Base-by-base conservation (phyloP, 2,113 vertebrate species). In the Leucopsar rothschildi region DNA sequence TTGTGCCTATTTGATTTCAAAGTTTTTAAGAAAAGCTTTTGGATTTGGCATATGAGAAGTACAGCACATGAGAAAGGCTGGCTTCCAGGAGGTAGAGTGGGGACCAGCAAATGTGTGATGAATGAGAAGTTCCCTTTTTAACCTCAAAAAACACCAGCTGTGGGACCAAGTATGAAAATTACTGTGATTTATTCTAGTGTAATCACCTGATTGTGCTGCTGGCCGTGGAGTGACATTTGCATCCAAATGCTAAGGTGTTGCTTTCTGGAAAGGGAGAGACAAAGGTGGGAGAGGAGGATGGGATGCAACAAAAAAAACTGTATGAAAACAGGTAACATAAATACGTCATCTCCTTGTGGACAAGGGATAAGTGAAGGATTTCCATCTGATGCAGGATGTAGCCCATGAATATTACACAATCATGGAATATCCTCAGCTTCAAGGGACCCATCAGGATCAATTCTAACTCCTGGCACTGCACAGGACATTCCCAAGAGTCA, bases 111-210 rank as follows among this genome's bases (percentile, higher is more conserved):
- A 61, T 44, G 21, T 68, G 18, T 73, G 23, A 83, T 69, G 15
- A 21, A 27, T 85, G 71, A 73, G 15, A 96, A 95, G 81, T 87
- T 95, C 63, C 42, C 66, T 85, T 91, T 80, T 78, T 64, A 86
- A 93, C 68, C 82, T 45, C 95, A 90, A 82, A 78, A 40, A 57
- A 22, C 20, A 37, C 29, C 39, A 66, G 15, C 71, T 89, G n/a
- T 59, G 78, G 81, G 49, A 68, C 10, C 33, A 66, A 66, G 55
- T 73, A 21, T 60, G 42, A 65, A 82, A 79, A 87, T 81, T 11
- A 52, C 53, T 76, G 3, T 27, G 13, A 19, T 40, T 89, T 76
- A 22, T 45, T 50, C n/a, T 37, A 4, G 33, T 60, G 27, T 64
- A 33, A 35, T 87, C 42, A 55, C 11, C 18, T 72, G 35, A 39